Evolutionary conservation across 2,113 vertebrate genomes (phyloP).

Genomic region (Petromus typicus): DNA sequence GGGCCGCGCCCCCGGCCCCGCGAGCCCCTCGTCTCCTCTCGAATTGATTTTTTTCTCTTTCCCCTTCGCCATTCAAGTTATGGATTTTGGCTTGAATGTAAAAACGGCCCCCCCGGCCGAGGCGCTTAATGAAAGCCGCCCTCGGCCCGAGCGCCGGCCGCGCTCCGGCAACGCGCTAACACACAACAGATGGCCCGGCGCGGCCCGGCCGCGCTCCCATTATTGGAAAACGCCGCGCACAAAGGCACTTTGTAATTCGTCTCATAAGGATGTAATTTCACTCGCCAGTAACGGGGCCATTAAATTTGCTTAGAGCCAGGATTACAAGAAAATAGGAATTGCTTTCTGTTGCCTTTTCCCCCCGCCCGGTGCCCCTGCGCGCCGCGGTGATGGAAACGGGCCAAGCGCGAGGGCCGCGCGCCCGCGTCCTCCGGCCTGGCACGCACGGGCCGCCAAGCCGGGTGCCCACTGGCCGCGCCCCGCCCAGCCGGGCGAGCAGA

Average conservation of each 20-base stretch:
- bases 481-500: too few relatives aligned
- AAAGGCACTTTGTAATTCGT: conserved; percentile 81
- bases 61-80: background rate
- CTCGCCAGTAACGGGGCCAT: conserved; percentile 77
- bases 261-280: conserved; percentile 85
- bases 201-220: conserved; percentile 71
- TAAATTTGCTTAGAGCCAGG: conserved; percentile 81
- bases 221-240: conserved; percentile 78
- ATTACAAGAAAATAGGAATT: conserved; percentile 80
- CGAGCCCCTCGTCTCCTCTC: background rate
- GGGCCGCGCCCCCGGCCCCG: too few relatives aligned
- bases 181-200: conserved; percentile 78
- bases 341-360: background rate
- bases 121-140: conserved; percentile 77
- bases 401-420: background rate
- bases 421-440: too few relatives aligned
- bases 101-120: conserved; percentile 4
- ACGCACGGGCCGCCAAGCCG: too few relatives aligned
- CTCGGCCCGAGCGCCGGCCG: conserved; percentile 49
- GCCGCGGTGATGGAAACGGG: background rate
- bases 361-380: background rate
- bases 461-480: too few relatives aligned
- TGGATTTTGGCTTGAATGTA: background rate
- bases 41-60: background rate
- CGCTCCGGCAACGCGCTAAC: conserved; percentile 79